Evolutionary conservation across 2,888 invertebrate species (phyloP), one percentile per base, ranked within the genome.

Genomic region (Drosophila austrosaltans): DNA sequence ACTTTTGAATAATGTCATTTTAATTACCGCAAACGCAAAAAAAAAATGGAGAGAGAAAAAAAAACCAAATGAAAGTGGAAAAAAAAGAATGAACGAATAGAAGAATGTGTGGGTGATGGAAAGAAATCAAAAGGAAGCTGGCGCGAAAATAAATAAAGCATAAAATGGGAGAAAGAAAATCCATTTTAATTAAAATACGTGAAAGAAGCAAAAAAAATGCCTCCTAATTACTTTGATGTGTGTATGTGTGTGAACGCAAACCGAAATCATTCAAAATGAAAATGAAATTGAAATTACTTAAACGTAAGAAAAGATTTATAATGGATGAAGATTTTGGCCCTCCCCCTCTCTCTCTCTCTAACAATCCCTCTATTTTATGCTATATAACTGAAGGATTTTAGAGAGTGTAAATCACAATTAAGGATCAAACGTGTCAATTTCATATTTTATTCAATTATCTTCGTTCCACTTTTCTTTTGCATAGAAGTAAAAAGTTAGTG

Each of bases 1-100:
- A 61, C 61, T 77, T 80, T 82, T 87, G 82, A 89, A 81, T 89
- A 87, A 87, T 87, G 86, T 87, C 88, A 77, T 89, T 87, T 87
- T 87, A 87, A 87, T 89, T 87, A 87, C 88, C 81, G 69, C 81
- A 77, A 76, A 57, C 57, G 57, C 32, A 78, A 81, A 77, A 78
- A 68, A 63, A 68, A 63, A 67, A 36, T 16, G 16, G 16, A 16
- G 53, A 61, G 67, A 53, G n/a, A 67, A 65, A 58, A 59, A 60
- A 67, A 71, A 53, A 44, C 16, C 54, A 32, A 25, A 16, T 28
- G 7, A 32, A 54, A 42, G 32, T 8, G 25, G 39, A 44, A 42
- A 44, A 16, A 39, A 30, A 20, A 20, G 48, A 22, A 48, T 22
- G 22, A 48, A 48, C 22, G 48, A 6, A 48, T 20, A 16, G 3